Conservation (phyloP, 2,888 invertebrate genomes). For the Yponomeuta evonymella region DNA sequence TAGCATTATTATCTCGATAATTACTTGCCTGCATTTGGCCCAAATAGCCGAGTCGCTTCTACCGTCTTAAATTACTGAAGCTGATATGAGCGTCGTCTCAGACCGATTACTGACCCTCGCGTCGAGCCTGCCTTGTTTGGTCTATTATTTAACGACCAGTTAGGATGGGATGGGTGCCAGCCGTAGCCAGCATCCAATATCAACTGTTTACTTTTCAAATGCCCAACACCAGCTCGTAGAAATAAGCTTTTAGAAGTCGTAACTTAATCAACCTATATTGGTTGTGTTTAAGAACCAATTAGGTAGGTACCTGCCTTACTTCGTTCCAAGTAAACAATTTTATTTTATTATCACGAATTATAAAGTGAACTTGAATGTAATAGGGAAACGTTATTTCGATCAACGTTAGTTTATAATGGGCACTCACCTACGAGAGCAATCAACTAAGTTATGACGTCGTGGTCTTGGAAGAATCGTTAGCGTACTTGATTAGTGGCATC, state of each 20-base stretch:
- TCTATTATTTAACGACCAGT: conserved; percentile 59
- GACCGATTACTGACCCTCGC: conserved; percentile 41
- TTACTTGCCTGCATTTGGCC: conserved; percentile 73
- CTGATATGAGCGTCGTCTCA: conserved; percentile 44
- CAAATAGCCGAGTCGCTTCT: conserved; percentile 63
- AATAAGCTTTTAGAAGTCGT: conserved; percentile 52
- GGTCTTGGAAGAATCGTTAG: neutral
- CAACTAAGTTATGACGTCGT: neutral
- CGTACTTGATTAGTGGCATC: neutral
- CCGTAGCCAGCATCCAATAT: conserved; percentile 36
- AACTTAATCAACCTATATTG: conserved; percentile 53
- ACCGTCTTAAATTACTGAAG: conserved; percentile 63
- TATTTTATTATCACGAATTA: conserved; percentile 8
- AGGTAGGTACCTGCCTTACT: neutral
- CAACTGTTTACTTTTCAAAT: conserved; percentile 48
- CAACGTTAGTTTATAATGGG: conserved; percentile 2
- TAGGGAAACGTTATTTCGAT: neutral
- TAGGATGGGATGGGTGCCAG: conserved; percentile 37
- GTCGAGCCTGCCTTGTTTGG: conserved; percentile 42
- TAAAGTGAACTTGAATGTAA: neutral
- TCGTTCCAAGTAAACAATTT: neutral
- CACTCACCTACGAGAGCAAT: neutral
- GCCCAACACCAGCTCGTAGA: conserved; percentile 33
- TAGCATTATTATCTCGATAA: conserved; percentile 76
- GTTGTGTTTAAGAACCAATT: conserved; percentile 12